Percentiles rank a stretch among this genome's conserved stretches.
These are phyloP conservation scores for Pandion haliaetus DNA, from an alignment of 2,113 vertebrate species.

Conservation along the genomic window DNA sequence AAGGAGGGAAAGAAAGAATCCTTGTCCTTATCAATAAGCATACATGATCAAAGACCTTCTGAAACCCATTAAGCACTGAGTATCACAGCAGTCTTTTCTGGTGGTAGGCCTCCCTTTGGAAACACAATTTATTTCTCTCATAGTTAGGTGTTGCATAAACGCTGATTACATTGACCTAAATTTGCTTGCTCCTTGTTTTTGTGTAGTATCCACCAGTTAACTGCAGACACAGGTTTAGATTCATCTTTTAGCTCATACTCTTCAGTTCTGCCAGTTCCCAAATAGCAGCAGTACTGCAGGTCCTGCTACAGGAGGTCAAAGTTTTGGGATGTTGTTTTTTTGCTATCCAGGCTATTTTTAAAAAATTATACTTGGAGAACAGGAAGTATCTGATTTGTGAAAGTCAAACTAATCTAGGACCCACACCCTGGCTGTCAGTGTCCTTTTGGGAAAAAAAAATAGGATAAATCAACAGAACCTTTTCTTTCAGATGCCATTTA, in stretches of 20 bases:
- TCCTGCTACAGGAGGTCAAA: background rate
- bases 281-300: background rate
- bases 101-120: background rate
- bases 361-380: background rate
- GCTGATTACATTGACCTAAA: background rate
- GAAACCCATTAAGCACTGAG: background rate
- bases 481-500: constrained; percentile 52
- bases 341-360: background rate
- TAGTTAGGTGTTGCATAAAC: background rate
- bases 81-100: background rate
- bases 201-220: background rate
- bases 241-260: background rate
- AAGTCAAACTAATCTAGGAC: background rate
- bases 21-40: background rate
- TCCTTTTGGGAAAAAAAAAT: background rate
- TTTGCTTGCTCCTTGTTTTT: background rate
- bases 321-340: background rate
- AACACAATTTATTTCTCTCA: background rate
- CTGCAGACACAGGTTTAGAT: background rate
- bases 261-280: background rate
- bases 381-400: background rate
- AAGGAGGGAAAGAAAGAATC: background rate
- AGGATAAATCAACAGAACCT: background rate
- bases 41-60: background rate
- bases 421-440: background rate